These are phyloP conservation scores for Ciconia maguari DNA, from an alignment of 2,113 vertebrate species.

Conservation along the genomic window DNA sequence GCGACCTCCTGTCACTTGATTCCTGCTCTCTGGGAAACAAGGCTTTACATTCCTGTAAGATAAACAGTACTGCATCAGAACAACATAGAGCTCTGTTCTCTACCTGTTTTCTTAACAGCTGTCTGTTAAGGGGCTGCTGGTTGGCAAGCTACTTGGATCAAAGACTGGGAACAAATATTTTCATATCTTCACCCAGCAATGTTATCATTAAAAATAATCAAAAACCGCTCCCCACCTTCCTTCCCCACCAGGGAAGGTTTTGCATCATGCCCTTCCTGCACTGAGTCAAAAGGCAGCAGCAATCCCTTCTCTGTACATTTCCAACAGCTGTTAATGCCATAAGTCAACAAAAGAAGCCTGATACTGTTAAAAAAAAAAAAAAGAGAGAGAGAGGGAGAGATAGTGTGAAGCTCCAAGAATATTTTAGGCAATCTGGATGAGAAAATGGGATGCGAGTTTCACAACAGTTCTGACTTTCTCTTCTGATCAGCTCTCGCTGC, in stretches of 20 bases:
- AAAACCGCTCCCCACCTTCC: conserved; percentile 38
- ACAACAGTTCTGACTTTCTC: background rate
- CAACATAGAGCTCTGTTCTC: background rate
- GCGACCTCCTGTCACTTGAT: background rate
- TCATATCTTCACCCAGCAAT: conserved; percentile 27
- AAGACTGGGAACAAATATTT: conserved; percentile 46
- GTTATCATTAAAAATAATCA: conserved; percentile 45
- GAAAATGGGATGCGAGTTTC: background rate
- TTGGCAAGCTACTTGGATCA: conserved; percentile 29
- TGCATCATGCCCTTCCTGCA: conserved; percentile 46
- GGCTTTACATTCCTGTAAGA: background rate
- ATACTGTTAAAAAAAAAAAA: background rate
- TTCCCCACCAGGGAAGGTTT: conserved; percentile 41
- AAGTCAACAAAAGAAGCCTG: background rate
- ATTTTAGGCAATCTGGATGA: background rate
- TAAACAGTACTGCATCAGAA: background rate
- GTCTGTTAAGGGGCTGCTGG: background rate
- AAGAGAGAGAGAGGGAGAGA: background rate
- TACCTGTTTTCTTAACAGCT: conserved; percentile 19
- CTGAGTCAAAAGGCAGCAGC: conserved; percentile 19
- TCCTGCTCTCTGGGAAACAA: background rate
- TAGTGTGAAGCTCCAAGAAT: background rate
- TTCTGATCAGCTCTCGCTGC: background rate
- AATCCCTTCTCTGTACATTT: conserved; percentile 1
- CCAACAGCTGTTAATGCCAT: conserved; percentile 9